phyloP scores from a whole-genome alignment of 2,797 vertebrate species.

The Antennarius maculatus region DNA sequence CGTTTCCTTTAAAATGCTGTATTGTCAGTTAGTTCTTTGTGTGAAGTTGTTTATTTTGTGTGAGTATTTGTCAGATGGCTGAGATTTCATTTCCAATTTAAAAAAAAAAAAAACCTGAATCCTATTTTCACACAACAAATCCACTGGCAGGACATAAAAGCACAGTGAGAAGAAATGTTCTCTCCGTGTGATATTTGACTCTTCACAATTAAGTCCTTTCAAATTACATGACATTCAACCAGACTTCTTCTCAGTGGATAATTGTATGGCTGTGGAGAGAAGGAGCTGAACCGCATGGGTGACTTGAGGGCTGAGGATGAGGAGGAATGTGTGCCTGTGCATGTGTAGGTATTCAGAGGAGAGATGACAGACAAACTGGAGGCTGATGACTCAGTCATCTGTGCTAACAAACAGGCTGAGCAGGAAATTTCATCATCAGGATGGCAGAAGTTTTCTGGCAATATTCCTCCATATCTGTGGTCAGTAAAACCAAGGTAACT shows the following conservation, averaged over 20 bases:
- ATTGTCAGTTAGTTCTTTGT: background rate
- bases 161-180: slow-evolving; percentile 7
- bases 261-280: slow-evolving; percentile 50
- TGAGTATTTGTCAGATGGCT: slow-evolving; percentile 9
- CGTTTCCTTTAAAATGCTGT: slow-evolving; percentile 5
- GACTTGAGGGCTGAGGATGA: slow-evolving; percentile 35
- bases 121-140: slow-evolving; percentile 15
- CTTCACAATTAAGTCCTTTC: slow-evolving; percentile 39
- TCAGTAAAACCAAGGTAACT: slow-evolving; percentile 20
- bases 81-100: slow-evolving; percentile 11
- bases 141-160: slow-evolving; percentile 14
- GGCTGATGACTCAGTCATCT: slow-evolving; percentile 53
- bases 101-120: background rate
- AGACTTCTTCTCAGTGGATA: slow-evolving; percentile 40
- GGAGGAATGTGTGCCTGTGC: slow-evolving; percentile 34
- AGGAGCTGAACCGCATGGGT: slow-evolving; percentile 22
- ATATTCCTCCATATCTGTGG: slow-evolving; percentile 17
- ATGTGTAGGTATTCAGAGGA: slow-evolving; percentile 49
- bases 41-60: background rate
- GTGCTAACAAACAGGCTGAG: slow-evolving; percentile 20
- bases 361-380: slow-evolving; percentile 51
- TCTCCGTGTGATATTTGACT: slow-evolving; percentile 5
- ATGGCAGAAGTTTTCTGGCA: background rate
- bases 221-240: slow-evolving; percentile 33
- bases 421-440: slow-evolving; percentile 55